Evolutionary conservation across 2,888 invertebrate genomes (phyloP).

Genomic region (Petrolisthes manimaculis): DNA sequence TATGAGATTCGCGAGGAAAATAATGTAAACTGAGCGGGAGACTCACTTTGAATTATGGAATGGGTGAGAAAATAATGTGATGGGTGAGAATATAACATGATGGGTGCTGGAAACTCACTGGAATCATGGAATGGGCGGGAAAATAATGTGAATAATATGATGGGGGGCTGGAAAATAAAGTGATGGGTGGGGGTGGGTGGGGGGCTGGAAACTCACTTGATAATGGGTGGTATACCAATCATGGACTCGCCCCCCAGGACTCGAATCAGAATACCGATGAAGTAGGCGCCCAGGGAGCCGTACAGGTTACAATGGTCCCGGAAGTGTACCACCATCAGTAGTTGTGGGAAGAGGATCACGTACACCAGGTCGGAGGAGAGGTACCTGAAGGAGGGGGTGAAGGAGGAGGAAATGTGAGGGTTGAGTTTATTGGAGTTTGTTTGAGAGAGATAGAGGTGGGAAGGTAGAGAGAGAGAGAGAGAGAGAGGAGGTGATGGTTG

Average conservation of each 20-base stretch:
- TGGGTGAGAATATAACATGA: too few relatives aligned
- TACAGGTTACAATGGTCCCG: constrained; percentile 95
- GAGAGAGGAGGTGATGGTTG: background rate
- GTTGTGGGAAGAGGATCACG: constrained; percentile 97
- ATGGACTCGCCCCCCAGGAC: constrained; percentile 89
- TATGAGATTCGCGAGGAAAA: too few relatives aligned
- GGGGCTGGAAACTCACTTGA: constrained; percentile 76
- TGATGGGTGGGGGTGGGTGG: background rate
- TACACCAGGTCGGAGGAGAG: constrained; percentile 99
- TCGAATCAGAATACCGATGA: constrained; percentile 76
- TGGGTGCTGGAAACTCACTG: too few relatives aligned
- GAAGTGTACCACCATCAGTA: constrained; percentile 97
- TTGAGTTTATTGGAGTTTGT: background rate
- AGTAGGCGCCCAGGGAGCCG: constrained; percentile 90
- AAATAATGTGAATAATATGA: background rate
- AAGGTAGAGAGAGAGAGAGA: background rate
- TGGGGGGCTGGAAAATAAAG: background rate
- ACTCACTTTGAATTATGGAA: too few relatives aligned
- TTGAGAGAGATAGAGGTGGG: background rate
- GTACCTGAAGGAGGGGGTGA: constrained; percentile 77
- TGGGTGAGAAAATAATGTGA: too few relatives aligned
- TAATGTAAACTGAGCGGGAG: too few relatives aligned
- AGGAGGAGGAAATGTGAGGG: too few relatives aligned
- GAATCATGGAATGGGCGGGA: background rate
- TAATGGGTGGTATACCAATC: constrained; percentile 83